Conservation (phyloP, 2,113 vertebrate genomes). For the Accipiter cooperii region DNA sequence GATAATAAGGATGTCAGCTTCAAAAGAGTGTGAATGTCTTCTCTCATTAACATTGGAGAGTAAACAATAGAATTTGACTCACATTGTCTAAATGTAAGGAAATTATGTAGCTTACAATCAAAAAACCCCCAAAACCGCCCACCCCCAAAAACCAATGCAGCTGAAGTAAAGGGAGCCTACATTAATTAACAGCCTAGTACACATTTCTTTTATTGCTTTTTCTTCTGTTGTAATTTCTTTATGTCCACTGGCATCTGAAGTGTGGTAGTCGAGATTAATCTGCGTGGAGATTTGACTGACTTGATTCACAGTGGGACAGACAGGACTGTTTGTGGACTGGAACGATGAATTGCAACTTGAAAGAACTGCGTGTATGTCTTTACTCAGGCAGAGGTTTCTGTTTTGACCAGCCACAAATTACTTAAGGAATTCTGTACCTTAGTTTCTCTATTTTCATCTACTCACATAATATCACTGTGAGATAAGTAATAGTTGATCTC, state of each 20-base stretch:
- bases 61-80: background rate
- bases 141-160: rapidly evolving
- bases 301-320: background rate
- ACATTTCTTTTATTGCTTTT: background rate
- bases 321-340: background rate
- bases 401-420: background rate
- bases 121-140: too few relatives aligned
- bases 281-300: background rate
- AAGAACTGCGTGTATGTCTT: rapidly evolving
- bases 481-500: background rate
- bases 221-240: background rate
- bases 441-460: background rate
- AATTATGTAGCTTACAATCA: background rate
- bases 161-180: background rate
- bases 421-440: background rate
- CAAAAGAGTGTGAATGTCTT: background rate
- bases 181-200: background rate
- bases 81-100: background rate
- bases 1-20: background rate
- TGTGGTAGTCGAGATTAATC: background rate
- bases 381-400: background rate
- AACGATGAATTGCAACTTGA: background rate
- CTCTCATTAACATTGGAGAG: background rate
- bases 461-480: background rate
- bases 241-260: background rate